Base-by-base conservation (phyloP, 2,888 invertebrate genomes). In the Camponotus fellah region DNA sequence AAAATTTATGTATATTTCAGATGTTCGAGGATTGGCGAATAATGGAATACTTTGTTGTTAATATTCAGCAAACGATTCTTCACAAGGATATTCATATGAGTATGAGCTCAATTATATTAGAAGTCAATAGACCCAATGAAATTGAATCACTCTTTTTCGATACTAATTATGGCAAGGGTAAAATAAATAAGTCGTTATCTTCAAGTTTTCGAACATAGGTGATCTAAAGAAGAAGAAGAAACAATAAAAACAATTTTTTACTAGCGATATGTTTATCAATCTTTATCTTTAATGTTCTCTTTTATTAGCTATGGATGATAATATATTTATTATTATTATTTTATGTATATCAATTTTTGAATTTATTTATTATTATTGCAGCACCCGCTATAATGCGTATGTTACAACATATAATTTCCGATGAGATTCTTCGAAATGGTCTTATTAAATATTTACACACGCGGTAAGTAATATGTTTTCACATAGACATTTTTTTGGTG, bases 311-410 rank as follows among this genome's bases (percentile, higher is more conserved):
- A 53, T 71, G 1, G 0, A 49, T 69, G 1, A 0, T 34, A 0
- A 62, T 5, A 3, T 37, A 17, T 53, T 21, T 17, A 37, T 37
- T 3, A 17, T 32, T 32, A 1, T 79, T 0, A 60, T 26, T 26
- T 2, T 26, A 26, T 26, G 26, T 26, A 26, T 2, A 26, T 26
- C 26, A 26, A 2, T 1, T 49, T 14, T 3, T 37, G 26, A 26
- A 2, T 26, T 26, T 46, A 14, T 32, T 66, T 32, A 0, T 68
- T 58, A 58, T 32, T 75, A 26, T 26, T 49, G 9, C 65, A 88
- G 88, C 83, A 9, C 37, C 96, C 0, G 94, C 95, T 4, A 92
- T 96, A 2, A 95, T 96, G 64, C 93, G 96, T 49, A 96, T 96
- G 96, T 95, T 96, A 93, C 94, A 95, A 37, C 94, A 95, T 82